These are phyloP conservation scores for Branchinecta lindahli DNA, from an alignment of 1,140 invertebrate species.

Conservation along the genomic window DNA sequence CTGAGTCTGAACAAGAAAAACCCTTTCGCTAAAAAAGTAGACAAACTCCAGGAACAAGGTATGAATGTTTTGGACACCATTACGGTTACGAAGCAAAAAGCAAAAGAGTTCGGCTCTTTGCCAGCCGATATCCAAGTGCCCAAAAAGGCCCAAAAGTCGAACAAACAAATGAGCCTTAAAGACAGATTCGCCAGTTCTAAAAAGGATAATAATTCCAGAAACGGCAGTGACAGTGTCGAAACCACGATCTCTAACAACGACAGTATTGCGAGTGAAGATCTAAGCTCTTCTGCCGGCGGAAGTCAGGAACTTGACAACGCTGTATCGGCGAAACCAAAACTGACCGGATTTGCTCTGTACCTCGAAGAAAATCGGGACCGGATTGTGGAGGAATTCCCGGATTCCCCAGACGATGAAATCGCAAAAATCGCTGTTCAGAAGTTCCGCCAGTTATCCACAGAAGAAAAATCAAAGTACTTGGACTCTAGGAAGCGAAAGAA, in stretches of 20 bases:
- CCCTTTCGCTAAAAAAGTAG: neutral
- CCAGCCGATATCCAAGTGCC: neutral
- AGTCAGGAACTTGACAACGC: neutral
- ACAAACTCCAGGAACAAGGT: neutral
- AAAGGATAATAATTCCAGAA: neutral
- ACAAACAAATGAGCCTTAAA: neutral
- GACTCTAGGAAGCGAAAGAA: neutral
- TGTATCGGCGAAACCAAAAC: neutral
- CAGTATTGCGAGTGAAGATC: neutral
- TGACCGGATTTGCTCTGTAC: neutral
- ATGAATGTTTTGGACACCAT: neutral
- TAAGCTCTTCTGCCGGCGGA: neutral
- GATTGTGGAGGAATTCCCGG: neutral
- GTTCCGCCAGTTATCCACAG: neutral
- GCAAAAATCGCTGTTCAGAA: neutral
- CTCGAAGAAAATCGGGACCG: neutral
- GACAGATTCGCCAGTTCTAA: neutral
- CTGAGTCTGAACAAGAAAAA: neutral
- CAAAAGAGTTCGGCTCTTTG: neutral
- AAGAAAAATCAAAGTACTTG: neutral
- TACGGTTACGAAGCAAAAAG: neutral
- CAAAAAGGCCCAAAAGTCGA: neutral
- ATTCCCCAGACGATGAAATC: neutral
- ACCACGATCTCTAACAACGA: neutral
- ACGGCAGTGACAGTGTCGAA: neutral